Evolutionary conservation across 2,888 invertebrate species (phyloP), one percentile per base, ranked within the genome.

Genomic region (Andrena bucephala): DNA sequence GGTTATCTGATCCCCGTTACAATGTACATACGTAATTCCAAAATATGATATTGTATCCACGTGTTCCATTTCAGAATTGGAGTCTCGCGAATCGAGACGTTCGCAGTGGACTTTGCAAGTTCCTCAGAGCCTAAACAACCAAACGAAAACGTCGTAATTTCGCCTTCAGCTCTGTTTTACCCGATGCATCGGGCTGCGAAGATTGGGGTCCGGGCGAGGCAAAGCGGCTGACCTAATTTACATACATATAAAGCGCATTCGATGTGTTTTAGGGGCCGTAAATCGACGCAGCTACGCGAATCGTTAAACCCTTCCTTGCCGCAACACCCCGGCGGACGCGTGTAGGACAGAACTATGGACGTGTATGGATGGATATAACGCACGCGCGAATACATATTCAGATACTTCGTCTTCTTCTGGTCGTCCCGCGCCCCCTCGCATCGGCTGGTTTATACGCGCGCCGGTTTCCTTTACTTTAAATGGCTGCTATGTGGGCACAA

Each of bases 201-300:
- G 80, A 81, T 76, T 77, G 76, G 80, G 81, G 78, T 68, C 59
- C 62, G 57, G 73, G 63, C 77, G 77, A 54, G 69, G 86, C 84
- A 89, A 87, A 89, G 86, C 85, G 91, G 90, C 93, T 94, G 93
- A 94, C 94, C 94, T 94, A 94, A 94, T 94, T 94, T 94, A 94
- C 94, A 94, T 93, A 93, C 93, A 93, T 94, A 94, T 94, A 94
- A 93, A 93, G 94, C 92, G 93, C 93, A 93, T 94, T 94, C 93
- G 94, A 94, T 94, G 94, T 93, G 93, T 93, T 94, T 94, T 94
- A 94, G 93, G 93, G 94, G 92, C 91, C 94, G 93, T 94, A 94
- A 94, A 94, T 94, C 93, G 94, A 91, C 92, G 93, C 92, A 92
- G 92, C 93, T 92, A 93, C 92, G 93, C 91, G 93, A 94, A 94